Conservation (phyloP, 2,113 vertebrate species). For the Brachyhypopomus gauderio region DNA sequence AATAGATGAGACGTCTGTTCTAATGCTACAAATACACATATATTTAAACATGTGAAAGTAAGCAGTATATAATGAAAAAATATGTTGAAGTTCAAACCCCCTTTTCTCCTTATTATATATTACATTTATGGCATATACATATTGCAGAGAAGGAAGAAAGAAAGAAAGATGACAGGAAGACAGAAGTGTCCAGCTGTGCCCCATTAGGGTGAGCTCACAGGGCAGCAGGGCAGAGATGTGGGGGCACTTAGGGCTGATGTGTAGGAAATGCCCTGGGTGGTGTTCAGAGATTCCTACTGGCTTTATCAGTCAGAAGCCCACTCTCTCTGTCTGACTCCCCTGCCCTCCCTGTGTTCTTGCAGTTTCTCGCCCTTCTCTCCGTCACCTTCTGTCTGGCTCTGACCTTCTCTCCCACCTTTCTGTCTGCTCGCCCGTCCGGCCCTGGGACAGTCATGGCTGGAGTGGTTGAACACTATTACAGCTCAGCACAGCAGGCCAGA, state of each 20-base stretch:
- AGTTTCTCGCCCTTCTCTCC: constrained; percentile 15
- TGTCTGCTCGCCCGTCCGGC: constrained; percentile 75
- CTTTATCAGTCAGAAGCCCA: constrained; percentile 96
- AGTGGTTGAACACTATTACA: constrained; percentile 84
- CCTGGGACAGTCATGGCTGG: constrained; percentile 86
- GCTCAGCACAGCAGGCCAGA: constrained; percentile 72
- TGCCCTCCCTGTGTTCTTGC: constrained; percentile 76
- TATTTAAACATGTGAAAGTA: no score
- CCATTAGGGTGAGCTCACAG: constrained; percentile 92
- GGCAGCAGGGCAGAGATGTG: constrained; percentile 73
- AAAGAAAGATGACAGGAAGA: constrained; percentile 73
- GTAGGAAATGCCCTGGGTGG: constrained; percentile 83
- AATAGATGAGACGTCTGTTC: not conserved
- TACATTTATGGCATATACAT: no score
- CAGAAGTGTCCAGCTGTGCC: constrained; percentile 97
- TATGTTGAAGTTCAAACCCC: no score
- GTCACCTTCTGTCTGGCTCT: constrained; percentile 61
- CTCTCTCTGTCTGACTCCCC: constrained; percentile 11
- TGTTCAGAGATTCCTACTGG: constrained; percentile 76
- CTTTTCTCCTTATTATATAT: no score
- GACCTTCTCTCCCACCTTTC: constrained; percentile 61
- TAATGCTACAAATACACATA: constrained; percentile 12
- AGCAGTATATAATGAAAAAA: no score
- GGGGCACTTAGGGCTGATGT: constrained; percentile 88
- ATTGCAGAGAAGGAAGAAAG: constrained; percentile 41